A percentile compares a stretch with the other conserved stretches of the same genome.
phyloP scores from a whole-genome alignment of 2,797 vertebrate genomes.

The Columba guinea region DNA sequence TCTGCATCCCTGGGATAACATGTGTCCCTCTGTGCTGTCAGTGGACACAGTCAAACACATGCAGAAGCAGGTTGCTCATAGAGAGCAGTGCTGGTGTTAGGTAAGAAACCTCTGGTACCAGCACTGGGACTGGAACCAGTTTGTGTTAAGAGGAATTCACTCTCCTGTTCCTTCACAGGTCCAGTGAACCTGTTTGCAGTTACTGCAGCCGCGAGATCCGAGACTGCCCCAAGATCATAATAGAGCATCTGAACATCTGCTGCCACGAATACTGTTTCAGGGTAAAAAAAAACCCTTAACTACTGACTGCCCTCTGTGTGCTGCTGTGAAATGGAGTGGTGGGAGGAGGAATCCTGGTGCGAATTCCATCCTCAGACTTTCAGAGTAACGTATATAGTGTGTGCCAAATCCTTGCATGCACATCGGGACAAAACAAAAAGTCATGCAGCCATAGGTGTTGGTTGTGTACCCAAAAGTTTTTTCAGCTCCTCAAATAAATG shows the following conservation, averaged over 20 bases:
- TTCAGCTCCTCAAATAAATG: not conserved
- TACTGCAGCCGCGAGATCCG: constrained; percentile 87
- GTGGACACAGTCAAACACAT: not conserved
- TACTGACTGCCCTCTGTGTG: not conserved
- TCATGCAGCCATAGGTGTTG: not conserved
- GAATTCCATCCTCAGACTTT: not conserved
- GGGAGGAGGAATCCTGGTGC: not conserved
- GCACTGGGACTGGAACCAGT: not conserved
- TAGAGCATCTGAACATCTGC: constrained; percentile 92
- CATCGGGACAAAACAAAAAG: rapidly evolving
- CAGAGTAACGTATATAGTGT: rapidly evolving
- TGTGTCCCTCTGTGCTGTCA: not conserved
- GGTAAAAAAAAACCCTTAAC: constrained; percentile 73
- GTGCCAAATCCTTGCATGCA: not conserved
- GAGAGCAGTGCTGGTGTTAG: not conserved
- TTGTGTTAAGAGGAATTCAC: not conserved
- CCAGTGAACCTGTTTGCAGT: constrained; percentile 78
- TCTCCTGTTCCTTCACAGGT: constrained; percentile 42
- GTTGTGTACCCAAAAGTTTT: not conserved
- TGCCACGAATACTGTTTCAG: constrained; percentile 94
- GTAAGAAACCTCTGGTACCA: not conserved
- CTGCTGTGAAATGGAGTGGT: not conserved
- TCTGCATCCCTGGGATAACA: not conserved
- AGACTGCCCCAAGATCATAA: constrained; percentile 89
- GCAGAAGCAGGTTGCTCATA: not conserved